These are phyloP conservation scores for Petrosia ficiformis DNA, from an alignment of 37 sponge, comb jelly and placozoan species.

Conservation along the genomic window DNA sequence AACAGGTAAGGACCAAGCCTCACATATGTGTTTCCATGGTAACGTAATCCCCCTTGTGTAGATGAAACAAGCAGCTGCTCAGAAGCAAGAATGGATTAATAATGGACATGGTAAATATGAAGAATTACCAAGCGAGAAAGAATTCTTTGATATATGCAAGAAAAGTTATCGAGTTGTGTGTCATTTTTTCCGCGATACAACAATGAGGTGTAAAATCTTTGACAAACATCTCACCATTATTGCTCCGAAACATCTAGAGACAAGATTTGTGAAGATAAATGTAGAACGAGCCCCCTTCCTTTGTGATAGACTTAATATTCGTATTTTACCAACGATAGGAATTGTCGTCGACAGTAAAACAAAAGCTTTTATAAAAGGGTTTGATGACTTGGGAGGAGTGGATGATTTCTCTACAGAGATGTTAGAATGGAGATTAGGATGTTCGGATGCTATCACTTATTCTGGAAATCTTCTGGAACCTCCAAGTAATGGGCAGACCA, in stretches of 20 bases:
- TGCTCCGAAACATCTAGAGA: constrained; percentile 92
- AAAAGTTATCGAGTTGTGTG: constrained; percentile 86
- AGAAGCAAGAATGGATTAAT: constrained; percentile 77
- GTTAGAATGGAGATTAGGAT: constrained; percentile 95
- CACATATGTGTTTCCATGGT: background rate
- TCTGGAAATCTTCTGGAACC: constrained; percentile 84
- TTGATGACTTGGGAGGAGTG: constrained; percentile 91
- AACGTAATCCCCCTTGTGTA: background rate
- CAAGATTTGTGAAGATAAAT: constrained; percentile 87
- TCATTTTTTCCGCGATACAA: constrained; percentile 87
- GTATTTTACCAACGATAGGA: constrained; percentile 90
- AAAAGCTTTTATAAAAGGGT: constrained; percentile 89
- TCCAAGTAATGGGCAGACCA: constrained; percentile 15
- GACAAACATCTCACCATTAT: constrained; percentile 91
- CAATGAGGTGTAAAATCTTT: constrained; percentile 94
- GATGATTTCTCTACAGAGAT: constrained; percentile 97
- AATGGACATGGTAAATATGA: constrained; percentile 90
- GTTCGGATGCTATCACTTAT: constrained; percentile 80
- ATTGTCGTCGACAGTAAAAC: constrained; percentile 69
- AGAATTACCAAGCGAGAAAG: constrained; percentile 89
- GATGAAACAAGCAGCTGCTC: constrained; percentile 82
- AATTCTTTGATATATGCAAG: constrained; percentile 94
- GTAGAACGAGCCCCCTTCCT: constrained; percentile 95
- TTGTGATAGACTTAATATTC: constrained; percentile 79
- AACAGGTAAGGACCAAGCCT: constrained; percentile 14